Conservation (phyloP, 2,797 vertebrate genomes). For the Scolopax rusticola region DNA sequence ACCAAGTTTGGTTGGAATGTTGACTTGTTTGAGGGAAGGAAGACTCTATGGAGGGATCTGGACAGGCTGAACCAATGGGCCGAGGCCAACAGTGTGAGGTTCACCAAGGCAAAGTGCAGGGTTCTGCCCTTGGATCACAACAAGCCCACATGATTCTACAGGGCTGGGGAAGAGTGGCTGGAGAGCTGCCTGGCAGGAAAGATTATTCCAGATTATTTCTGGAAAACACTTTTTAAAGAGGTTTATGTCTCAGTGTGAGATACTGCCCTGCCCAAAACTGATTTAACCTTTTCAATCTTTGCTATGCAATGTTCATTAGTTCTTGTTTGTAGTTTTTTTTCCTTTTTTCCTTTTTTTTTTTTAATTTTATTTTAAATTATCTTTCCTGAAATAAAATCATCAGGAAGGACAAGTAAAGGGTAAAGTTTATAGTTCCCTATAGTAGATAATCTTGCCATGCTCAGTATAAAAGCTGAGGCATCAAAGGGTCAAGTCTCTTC, state of each 20-base stretch:
- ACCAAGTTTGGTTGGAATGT: background rate
- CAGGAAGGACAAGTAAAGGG: background rate
- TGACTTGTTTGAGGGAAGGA: background rate
- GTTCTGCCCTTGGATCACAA: too few species aligned
- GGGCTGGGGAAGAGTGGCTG: background rate
- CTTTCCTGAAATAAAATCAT: background rate
- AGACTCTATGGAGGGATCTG: background rate
- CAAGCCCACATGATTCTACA: accelerated
- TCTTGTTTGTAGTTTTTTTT: background rate
- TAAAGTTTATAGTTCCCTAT: background rate
- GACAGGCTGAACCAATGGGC: background rate
- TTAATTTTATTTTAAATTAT: background rate
- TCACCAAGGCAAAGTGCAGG: accelerated
- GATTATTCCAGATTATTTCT: background rate
- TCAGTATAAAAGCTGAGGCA: too few species aligned
- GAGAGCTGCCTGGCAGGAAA: background rate
- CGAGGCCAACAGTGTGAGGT: accelerated
- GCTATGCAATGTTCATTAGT: background rate
- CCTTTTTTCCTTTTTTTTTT: too few species aligned
- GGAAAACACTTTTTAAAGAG: background rate
- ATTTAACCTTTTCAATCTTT: background rate
- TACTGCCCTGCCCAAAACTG: background rate
- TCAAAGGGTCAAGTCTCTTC: too few species aligned
- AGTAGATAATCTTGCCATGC: background rate
- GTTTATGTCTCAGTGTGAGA: background rate